Evolutionary conservation across 2,797 vertebrate genomes (phyloP).

Genomic region (Cyclopterus lumpus): DNA sequence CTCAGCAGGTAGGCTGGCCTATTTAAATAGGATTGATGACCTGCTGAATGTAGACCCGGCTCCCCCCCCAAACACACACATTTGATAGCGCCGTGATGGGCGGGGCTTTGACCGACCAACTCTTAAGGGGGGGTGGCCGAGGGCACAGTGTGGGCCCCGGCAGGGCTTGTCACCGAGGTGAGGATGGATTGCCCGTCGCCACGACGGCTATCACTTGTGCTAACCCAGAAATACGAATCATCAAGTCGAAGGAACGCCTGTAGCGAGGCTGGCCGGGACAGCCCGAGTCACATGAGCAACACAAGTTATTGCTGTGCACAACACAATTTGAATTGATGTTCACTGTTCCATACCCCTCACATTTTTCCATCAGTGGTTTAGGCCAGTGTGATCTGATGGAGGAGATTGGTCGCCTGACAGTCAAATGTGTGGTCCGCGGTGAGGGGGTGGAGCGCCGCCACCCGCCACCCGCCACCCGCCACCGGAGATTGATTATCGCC

Average conservation of each 20-base stretch:
- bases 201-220: slow-evolving; percentile 72
- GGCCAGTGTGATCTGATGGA: slow-evolving; percentile 55
- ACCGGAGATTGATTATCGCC: slow-evolving; percentile 70
- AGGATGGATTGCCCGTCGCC: slow-evolving; percentile 70
- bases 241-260: slow-evolving; percentile 69
- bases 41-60: slow-evolving; percentile 63
- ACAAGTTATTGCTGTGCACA: slow-evolving; percentile 67
- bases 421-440: slow-evolving; percentile 55
- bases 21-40: slow-evolving; percentile 85
- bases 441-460: neutral
- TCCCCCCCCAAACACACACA: neutral
- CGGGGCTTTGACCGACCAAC: slow-evolving; percentile 11
- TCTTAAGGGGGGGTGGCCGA: slow-evolving; percentile 8
- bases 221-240: slow-evolving; percentile 76
- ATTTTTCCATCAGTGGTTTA: slow-evolving; percentile 68
- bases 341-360: slow-evolving; percentile 58
- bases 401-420: slow-evolving; percentile 59
- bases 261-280: slow-evolving; percentile 51
- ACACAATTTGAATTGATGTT: slow-evolving; percentile 75
- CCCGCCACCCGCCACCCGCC: neutral
- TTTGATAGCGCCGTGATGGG: neutral
- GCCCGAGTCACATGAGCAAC: slow-evolving; percentile 51
- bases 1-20: slow-evolving; percentile 75
- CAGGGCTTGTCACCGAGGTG: slow-evolving; percentile 37
- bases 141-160: slow-evolving; percentile 11